phyloP scores from a whole-genome alignment of 37 sponge, comb jelly and placozoan genomes.

The Bolinopsis microptera region DNA sequence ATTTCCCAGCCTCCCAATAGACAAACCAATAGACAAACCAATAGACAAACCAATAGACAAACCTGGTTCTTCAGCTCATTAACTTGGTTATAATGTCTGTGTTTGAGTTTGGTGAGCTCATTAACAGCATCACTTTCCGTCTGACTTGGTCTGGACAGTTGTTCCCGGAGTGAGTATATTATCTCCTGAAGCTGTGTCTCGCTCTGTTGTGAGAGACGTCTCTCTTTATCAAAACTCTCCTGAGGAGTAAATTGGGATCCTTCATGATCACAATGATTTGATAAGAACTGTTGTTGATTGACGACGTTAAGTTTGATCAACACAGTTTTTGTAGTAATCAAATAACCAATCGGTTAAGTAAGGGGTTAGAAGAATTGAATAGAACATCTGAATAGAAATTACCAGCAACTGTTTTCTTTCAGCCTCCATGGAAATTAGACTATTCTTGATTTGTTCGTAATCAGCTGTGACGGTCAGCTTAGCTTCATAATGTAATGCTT shows the following conservation, averaged over 20 bases:
- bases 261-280: too few species aligned
- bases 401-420: slow-evolving; percentile 45
- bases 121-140: slow-evolving; percentile 26
- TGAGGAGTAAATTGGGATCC: not conserved
- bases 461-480: slow-evolving; percentile 17
- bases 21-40: too few species aligned
- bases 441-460: slow-evolving; percentile 44
- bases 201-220: not conserved
- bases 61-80: slow-evolving; percentile 40
- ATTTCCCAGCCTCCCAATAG: too few species aligned
- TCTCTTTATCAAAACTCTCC: slow-evolving; percentile 19
- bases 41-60: too few species aligned
- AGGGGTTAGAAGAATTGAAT: too few species aligned
- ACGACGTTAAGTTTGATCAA: too few species aligned
- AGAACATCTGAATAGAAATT: not conserved
- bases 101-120: slow-evolving; percentile 16
- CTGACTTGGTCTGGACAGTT: slow-evolving; percentile 27
- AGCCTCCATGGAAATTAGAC: not conserved
- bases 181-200: slow-evolving; percentile 32
- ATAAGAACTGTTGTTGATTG: too few species aligned
- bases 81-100: not conserved
- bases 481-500: slow-evolving; percentile 48
- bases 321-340: too few species aligned
- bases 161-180: slow-evolving; percentile 13
- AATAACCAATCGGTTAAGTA: too few species aligned